These are phyloP conservation scores for Dasyornis broadbenti DNA, from an alignment of 2,113 vertebrate genomes.

Conservation along the genomic window DNA sequence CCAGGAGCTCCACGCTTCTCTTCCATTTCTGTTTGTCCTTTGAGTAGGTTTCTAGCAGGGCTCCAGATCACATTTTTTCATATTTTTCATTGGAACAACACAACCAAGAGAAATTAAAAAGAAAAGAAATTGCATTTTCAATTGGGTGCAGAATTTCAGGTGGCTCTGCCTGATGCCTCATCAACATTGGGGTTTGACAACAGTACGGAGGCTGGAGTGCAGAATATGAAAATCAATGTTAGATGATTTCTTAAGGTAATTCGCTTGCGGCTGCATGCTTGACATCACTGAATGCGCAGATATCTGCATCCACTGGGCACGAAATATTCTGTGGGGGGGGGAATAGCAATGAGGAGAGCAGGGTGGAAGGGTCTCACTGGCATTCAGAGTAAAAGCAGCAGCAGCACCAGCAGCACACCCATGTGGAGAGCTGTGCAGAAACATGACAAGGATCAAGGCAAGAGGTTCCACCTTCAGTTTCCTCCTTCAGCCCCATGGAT, in stretches of 20 bases:
- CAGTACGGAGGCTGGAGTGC: neutral
- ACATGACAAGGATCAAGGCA: neutral
- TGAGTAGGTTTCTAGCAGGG: neutral
- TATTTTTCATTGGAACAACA: neutral
- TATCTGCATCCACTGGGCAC: neutral
- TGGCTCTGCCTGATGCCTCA: neutral
- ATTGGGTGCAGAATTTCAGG: neutral
- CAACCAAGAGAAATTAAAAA: neutral
- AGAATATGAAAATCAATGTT: neutral
- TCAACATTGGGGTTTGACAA: neutral
- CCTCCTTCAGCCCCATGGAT: rapidly evolving
- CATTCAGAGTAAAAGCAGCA: neutral
- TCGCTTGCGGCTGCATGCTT: neutral
- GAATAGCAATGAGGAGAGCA: neutral
- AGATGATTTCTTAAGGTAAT: neutral
- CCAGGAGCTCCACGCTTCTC: neutral
- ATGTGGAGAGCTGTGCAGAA: neutral
- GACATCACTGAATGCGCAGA: neutral
- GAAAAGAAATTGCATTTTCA: neutral
- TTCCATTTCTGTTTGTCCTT: neutral
- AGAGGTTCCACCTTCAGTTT: neutral
- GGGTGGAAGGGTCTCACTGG: neutral
- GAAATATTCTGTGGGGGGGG: neutral
- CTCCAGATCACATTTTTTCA: neutral
- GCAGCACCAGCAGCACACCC: neutral